Evolutionary conservation across 2,797 vertebrate species (phyloP).

Genomic region (Allobates femoralis): DNA sequence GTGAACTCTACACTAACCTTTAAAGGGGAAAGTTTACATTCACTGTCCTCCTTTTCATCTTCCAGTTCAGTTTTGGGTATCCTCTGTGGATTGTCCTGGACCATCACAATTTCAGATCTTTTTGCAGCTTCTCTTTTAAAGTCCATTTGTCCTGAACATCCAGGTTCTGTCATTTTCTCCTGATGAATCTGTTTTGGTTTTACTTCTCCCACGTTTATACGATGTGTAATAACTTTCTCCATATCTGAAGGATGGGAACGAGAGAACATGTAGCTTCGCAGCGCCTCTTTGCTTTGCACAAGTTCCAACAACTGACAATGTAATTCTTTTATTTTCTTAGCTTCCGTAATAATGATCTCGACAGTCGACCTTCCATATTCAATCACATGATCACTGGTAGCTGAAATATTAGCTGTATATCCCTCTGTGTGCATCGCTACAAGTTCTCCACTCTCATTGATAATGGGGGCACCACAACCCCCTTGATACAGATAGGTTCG

Average conservation of each 20-base stretch:
- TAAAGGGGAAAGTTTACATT: background rate
- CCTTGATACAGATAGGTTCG: background rate
- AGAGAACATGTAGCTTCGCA: background rate
- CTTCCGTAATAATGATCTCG: background rate
- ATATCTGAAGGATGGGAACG: background rate
- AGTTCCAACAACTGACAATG: background rate
- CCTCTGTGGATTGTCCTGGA: background rate
- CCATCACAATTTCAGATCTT: background rate
- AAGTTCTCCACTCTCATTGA: background rate
- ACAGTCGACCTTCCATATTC: background rate
- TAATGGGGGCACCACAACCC: background rate
- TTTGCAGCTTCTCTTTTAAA: background rate
- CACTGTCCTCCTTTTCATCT: background rate
- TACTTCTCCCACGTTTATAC: background rate
- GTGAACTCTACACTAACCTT: background rate
- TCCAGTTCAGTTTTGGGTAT: background rate
- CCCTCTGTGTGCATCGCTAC: background rate
- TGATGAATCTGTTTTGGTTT: no score
- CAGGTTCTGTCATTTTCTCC: no score
- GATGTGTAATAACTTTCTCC: background rate
- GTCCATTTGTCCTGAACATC: no score
- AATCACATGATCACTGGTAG: background rate
- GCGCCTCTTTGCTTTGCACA: background rate
- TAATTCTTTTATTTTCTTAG: background rate
- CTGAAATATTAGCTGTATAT: background rate